Base-by-base conservation (phyloP, 2,888 invertebrate species). In the Stenodema calcarata region DNA sequence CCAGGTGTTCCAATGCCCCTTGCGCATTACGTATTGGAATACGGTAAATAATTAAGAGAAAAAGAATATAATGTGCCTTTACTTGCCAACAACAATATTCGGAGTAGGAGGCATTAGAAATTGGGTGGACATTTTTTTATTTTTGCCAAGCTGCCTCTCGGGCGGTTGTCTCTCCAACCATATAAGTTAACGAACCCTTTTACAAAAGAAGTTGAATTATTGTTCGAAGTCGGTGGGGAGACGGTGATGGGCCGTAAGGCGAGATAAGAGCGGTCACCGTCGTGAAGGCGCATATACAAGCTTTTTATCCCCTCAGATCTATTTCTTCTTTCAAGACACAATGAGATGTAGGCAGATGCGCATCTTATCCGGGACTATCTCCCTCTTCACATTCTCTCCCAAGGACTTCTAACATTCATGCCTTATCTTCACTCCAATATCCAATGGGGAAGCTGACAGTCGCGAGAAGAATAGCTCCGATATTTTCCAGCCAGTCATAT, bases 321-420 rank as follows among this genome's bases (percentile, higher is more conserved):
- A 47, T 78, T 47, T 78, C 42, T 47, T 78, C 47, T 78, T 78
- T 47, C 42, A 78, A 78, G 78, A 44, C 78, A 78, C 80, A 80
- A 80, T 80, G 80, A 54, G 80, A 54, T 78, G 80, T 35, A 41
- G 54, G 62, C 80, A 80, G 80, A 80, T 80, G 80, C 30, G 50
- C 80, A 80, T 80, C 80, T 80, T 80, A 80, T 80, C 80, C 18
- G 73, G n/a, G 30, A 16, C 41, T 62, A 73, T 41, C 41, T 44
- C 78, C 47, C 78, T 78, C 78, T 78, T 42, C 78, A 78, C 47
- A 30, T 78, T 44, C 47, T 80, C 44, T 27, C 27, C 54, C 80
- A 80, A 80, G 80, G 80, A 80, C 80, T 80, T 27, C 47, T 28
- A 80, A 54, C 80, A 80, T 54, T 80, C 80, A 54, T 80, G 80